Evolutionary conservation across 2,797 vertebrate species (phyloP).

Genomic region (Peromyscus eremicus): DNA sequence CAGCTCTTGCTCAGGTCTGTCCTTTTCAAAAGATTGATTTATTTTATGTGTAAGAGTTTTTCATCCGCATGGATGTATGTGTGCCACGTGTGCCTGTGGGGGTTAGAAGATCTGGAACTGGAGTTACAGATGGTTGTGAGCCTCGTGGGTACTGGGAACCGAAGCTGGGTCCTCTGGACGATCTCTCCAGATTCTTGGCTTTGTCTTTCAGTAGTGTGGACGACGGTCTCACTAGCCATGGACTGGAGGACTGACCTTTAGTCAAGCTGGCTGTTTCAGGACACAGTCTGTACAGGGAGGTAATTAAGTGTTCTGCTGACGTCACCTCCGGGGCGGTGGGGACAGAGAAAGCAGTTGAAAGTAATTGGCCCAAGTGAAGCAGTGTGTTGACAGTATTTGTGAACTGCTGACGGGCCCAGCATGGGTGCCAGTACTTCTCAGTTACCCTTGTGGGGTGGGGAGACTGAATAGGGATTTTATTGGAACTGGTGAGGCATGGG

Average conservation of each 20-base stretch:
- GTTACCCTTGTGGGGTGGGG: not conserved
- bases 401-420: not conserved
- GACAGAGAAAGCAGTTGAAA: not conserved
- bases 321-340: not conserved
- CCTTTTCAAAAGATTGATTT: not conserved
- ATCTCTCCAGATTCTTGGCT: not conserved
- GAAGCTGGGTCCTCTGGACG: not conserved
- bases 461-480: not conserved
- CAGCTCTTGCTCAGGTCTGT: not conserved
- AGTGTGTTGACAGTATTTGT: not conserved
- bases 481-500: constrained; percentile 26
- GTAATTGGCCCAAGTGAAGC: not conserved
- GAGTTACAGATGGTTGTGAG: not conserved
- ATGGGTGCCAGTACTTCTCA: not conserved
- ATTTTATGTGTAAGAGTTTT: not conserved
- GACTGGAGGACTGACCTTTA: not conserved
- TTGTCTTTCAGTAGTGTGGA: too few species aligned
- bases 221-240: not conserved
- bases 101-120: not conserved
- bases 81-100: too few species aligned
- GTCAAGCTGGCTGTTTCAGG: not conserved
- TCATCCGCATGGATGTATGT: not conserved
- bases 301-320: not conserved
- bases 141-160: too few species aligned
- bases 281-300: not conserved